Evolutionary conservation across 2,113 vertebrate species (phyloP), one percentile per base, ranked within the genome.

Genomic region (Hippocampus guttulatus): DNA sequence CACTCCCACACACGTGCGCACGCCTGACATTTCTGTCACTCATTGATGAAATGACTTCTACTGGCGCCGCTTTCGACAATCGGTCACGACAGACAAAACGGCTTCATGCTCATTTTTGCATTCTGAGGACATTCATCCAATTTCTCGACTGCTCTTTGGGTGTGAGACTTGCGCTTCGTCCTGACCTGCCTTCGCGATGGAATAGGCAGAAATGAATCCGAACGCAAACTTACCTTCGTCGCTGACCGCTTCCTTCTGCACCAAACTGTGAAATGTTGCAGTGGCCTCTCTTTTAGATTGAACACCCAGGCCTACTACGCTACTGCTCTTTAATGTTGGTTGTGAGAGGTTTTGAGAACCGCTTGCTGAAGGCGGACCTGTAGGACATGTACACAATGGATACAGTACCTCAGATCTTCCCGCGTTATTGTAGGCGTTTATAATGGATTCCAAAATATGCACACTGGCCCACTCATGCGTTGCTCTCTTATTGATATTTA

Each of bases 1-100:
- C 43, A 71, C 52, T 86, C 76, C 79, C 74, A 27, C 61, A 75
- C 65, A 62, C 38, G 33, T 38, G 27, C 63, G 21, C n/a, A 14
- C 27, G 33, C 25, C 23, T 64, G 63, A 45, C 63, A 64, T 64
- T 61, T 30, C 11, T 14, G 58, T 61, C 25, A 61, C 33, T 61
- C 30, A 61, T 61, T 61, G 30, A 61, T 20, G 2, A 61, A 61
- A 61, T 33, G 6, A 27, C 30, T 61, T 33, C 14, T 1, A 16
- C 58, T 1, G 4, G 15, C 47, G 2, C 27, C 33, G 30, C 57
- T 60, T 14, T 14, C 57, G 33, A 18, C 3, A 33, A 8, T 33
- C 27, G 18, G 5, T 18, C 8, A 18, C 8, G 18, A 23, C 16
- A 25, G 8, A 25, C 23, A 10, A 10, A 16, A 3, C 2, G 18